Conservation (phyloP, 2,113 vertebrate species). For the Erpornis zantholeuca region DNA sequence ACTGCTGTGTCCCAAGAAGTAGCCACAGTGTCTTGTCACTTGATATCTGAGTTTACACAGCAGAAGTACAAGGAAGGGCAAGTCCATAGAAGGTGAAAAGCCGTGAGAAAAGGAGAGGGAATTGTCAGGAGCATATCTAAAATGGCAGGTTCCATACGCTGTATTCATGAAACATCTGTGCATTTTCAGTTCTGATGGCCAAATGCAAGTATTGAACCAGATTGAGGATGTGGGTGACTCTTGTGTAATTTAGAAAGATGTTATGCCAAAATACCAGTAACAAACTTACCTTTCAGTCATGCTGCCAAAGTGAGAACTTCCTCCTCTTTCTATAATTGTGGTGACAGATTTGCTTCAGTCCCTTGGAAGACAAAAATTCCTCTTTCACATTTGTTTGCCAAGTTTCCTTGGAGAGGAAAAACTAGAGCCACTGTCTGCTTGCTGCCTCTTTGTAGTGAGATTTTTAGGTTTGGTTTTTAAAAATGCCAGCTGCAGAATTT, state of each 20-base stretch:
- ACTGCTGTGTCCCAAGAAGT: background rate
- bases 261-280: background rate
- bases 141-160: background rate
- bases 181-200: background rate
- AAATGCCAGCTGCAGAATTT: background rate
- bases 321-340: background rate
- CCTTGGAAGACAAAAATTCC: background rate
- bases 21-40: background rate
- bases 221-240: background rate
- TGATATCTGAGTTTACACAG: background rate
- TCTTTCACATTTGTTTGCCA: background rate
- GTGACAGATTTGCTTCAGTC: background rate
- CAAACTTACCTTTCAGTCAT: background rate
- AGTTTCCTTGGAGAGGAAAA: background rate
- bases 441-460: background rate
- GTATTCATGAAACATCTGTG: background rate
- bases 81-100: background rate
- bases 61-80: background rate
- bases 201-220: background rate
- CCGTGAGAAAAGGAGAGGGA: background rate
- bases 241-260: background rate
- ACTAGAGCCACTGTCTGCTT: background rate
- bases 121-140: background rate
- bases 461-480: background rate
- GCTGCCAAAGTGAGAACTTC: background rate